phyloP scores from a whole-genome alignment of 2,797 vertebrate genomes.

The Enteromius thamalakanensis region DNA sequence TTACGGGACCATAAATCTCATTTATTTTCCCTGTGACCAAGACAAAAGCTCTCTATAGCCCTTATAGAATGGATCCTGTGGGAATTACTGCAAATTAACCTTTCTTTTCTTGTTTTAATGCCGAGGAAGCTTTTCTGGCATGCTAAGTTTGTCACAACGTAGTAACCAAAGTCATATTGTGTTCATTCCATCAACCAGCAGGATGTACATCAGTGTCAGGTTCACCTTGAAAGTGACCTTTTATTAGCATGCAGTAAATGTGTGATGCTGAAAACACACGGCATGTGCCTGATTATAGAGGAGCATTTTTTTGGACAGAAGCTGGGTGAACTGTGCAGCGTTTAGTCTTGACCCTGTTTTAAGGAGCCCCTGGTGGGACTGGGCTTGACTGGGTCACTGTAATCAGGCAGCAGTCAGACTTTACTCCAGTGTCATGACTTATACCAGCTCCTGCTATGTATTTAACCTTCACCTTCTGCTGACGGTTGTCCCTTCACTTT shows the following conservation, averaged over 20 bases:
- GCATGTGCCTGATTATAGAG: slow-evolving; percentile 1
- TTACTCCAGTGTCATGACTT: slow-evolving; percentile 13
- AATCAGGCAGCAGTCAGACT: slow-evolving; percentile 8
- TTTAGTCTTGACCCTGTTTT: not conserved
- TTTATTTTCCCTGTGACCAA: slow-evolving; percentile 70
- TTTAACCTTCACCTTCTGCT: slow-evolving; percentile 38
- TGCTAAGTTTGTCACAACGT: not conserved
- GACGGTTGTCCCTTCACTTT: slow-evolving; percentile 35
- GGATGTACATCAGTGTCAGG: not conserved
- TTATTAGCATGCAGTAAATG: slow-evolving; percentile 16
- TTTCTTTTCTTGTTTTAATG: slow-evolving; percentile 7
- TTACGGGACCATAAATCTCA: slow-evolving; percentile 70
- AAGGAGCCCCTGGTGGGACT: slow-evolving; percentile 4
- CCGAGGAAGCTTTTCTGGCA: not conserved
- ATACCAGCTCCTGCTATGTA: slow-evolving; percentile 20
- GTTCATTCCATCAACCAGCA: not conserved
- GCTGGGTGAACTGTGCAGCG: not conserved
- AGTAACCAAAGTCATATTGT: not conserved
- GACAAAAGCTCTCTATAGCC: slow-evolving; percentile 20
- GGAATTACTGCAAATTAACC: slow-evolving; percentile 31
- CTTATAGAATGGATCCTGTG: slow-evolving; percentile 9
- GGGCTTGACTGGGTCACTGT: slow-evolving; percentile 31
- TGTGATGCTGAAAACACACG: not conserved
- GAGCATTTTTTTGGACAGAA: not conserved
- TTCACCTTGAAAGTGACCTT: slow-evolving; percentile 15